These are phyloP conservation scores for Rhagonycha lutea DNA, from an alignment of 2,888 invertebrate species.

Conservation along the genomic window DNA sequence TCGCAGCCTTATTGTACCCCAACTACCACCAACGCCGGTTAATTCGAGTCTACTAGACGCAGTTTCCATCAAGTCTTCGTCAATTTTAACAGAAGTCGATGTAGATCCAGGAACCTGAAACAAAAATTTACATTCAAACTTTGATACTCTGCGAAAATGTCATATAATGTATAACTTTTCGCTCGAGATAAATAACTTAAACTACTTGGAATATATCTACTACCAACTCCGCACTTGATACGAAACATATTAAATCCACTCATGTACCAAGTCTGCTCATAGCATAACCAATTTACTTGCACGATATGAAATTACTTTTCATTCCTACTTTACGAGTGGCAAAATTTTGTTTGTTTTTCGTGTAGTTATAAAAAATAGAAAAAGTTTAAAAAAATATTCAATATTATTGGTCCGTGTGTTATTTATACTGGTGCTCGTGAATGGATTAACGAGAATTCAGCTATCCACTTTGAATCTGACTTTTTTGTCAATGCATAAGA, in stretches of 20 bases:
- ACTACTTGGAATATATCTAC: neutral
- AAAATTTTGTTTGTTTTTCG: neutral
- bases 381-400: too few relatives aligned
- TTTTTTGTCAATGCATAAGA: too few relatives aligned
- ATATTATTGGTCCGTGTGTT: too few relatives aligned
- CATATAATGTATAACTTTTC: neutral
- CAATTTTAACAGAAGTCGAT: slow-evolving; percentile 61
- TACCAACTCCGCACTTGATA: neutral
- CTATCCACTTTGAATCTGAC: too few relatives aligned
- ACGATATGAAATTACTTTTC: neutral
- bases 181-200: neutral
- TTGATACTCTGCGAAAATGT: neutral
- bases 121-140: neutral
- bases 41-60: slow-evolving; percentile 63
- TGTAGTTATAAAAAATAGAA: too few relatives aligned
- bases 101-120: slow-evolving; percentile 66
- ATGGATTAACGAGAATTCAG: too few relatives aligned
- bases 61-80: slow-evolving; percentile 63
- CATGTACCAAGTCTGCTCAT: neutral
- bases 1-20: slow-evolving; percentile 62
- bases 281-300: neutral
- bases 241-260: neutral
- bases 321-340: neutral
- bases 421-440: too few relatives aligned
- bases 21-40: slow-evolving; percentile 59